These are phyloP conservation scores for Bujurquina vittata DNA, from an alignment of 2,113 vertebrate species.

Conservation along the genomic window DNA sequence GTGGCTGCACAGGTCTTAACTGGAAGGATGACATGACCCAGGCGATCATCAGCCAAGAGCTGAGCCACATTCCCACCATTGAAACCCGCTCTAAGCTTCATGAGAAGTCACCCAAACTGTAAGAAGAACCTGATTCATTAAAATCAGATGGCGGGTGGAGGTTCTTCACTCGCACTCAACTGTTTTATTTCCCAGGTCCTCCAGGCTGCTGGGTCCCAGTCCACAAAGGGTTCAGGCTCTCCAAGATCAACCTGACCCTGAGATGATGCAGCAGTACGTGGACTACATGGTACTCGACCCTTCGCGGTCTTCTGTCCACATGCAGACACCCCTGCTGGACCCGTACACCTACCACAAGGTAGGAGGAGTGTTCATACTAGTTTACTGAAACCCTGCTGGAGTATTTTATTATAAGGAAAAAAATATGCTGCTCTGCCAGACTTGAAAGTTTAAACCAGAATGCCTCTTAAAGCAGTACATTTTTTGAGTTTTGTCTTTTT, in stretches of 20 bases:
- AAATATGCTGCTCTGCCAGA: fast-evolving
- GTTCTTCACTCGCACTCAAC: background rate
- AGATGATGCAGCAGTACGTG: conserved; percentile 84
- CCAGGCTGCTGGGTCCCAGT: conserved; percentile 13
- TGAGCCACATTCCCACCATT: conserved; percentile 86
- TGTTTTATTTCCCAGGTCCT: background rate
- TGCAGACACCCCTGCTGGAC: conserved; percentile 83
- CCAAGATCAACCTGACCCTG: conserved; percentile 48
- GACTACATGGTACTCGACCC: conserved; percentile 87
- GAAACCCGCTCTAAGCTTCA: conserved; percentile 52
- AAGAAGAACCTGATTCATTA: conserved; percentile 35
- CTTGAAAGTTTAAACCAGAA: background rate
- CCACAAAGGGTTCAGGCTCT: conserved; percentile 21
- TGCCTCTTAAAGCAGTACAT: background rate
- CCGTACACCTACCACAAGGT: conserved; percentile 89
- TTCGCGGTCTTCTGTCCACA: conserved; percentile 79
- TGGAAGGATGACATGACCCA: conserved; percentile 95
- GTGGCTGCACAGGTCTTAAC: conserved; percentile 83
- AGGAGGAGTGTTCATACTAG: background rate
- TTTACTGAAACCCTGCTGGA: background rate
- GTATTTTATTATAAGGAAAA: background rate
- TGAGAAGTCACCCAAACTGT: conserved; percentile 79
- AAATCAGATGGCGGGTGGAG: background rate
- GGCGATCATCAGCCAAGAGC: conserved; percentile 88
- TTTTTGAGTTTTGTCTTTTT: background rate